Percentiles rank a stretch among this genome's conserved stretches.
Evolutionary conservation across 2,797 vertebrate genomes (phyloP).

Genomic region (Nothura maculosa): DNA sequence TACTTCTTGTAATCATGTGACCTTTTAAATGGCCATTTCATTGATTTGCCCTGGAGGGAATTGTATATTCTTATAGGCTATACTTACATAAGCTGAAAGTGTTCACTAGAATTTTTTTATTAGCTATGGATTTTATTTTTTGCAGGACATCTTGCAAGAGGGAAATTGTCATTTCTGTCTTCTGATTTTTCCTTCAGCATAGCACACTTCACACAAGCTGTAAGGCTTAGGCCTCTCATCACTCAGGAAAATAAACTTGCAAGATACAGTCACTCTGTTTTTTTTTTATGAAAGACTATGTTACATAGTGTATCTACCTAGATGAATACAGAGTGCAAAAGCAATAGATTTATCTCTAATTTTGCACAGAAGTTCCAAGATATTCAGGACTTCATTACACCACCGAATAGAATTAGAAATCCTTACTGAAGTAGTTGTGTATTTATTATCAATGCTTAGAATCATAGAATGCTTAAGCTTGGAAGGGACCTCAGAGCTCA

Average conservation of each 20-base stretch:
- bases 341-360: not conserved
- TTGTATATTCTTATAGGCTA: not conserved
- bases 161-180: not conserved
- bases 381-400: not conserved
- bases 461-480: too few species aligned
- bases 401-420: not conserved
- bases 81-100: not conserved
- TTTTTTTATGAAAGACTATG: not conserved
- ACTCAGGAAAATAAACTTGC: not conserved
- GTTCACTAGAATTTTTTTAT: not conserved
- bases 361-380: not conserved
- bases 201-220: not conserved
- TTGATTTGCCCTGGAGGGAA: not conserved
- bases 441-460: not conserved
- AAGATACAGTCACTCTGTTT: not conserved
- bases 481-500: too few species aligned
- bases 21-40: not conserved
- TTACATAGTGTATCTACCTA: not conserved
- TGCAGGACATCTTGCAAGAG: not conserved
- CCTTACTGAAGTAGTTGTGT: not conserved
- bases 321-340: not conserved
- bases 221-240: not conserved
- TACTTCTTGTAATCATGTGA: not conserved
- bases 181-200: fast-evolving
- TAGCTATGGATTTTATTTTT: not conserved